Percentiles rank a stretch among this genome's conserved stretches.
phyloP scores from a whole-genome alignment of 1,140 invertebrate genomes.

The Sipha flava region DNA sequence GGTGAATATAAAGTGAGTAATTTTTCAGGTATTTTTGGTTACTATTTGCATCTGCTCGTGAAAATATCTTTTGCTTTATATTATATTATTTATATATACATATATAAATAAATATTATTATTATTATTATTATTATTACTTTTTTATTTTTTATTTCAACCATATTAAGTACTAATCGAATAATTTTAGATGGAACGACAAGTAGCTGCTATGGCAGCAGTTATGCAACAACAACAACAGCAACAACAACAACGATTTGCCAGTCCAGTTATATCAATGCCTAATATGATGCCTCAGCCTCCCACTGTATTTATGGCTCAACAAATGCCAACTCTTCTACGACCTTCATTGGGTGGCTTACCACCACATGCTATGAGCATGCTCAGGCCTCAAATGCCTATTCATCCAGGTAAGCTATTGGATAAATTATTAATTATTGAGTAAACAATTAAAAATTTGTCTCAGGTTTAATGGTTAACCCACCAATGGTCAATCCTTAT shows the following conservation, averaged over 20 bases:
- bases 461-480: slow-evolving; percentile 56
- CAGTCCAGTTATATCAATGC: slow-evolving; percentile 18
- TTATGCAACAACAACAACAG: slow-evolving; percentile 24
- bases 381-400: slow-evolving; percentile 29
- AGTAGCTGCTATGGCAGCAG: slow-evolving; percentile 29
- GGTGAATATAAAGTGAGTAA: slow-evolving; percentile 18
- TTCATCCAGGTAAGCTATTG: slow-evolving; percentile 22
- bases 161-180: neutral
- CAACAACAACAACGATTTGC: slow-evolving; percentile 22
- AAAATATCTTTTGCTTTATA: slow-evolving; percentile 9
- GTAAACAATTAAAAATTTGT: neutral
- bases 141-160: neutral
- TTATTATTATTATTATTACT: neutral
- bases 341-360: slow-evolving; percentile 11
- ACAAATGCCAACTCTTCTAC: slow-evolving; percentile 25
- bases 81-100: neutral
- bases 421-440: neutral
- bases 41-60: slow-evolving; percentile 14
- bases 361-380: slow-evolving; percentile 21
- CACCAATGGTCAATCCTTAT: slow-evolving; percentile 56
- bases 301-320: slow-evolving; percentile 29
- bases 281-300: slow-evolving; percentile 23
- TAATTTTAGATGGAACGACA: slow-evolving; percentile 27
- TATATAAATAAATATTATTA: neutral
- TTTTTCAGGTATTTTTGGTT: slow-evolving; percentile 19